Base-by-base conservation (phyloP, 2,113 vertebrate species). In the Puffinus mauretanicus region DNA sequence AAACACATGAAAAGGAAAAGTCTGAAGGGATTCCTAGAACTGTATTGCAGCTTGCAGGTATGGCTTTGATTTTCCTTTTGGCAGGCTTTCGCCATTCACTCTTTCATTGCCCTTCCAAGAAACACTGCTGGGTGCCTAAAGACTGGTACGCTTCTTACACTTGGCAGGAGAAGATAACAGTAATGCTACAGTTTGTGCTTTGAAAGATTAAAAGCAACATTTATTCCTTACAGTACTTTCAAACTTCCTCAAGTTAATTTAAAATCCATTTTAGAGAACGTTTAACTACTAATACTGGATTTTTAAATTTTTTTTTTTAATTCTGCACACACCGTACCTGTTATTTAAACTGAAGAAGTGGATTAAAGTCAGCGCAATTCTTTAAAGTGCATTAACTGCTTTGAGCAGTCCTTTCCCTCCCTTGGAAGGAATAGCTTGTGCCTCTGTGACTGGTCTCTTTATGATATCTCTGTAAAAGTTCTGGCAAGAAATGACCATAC, bases 41-140 rank as follows among this genome's bases (percentile, higher is more conserved):
- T 96, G 67, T 65, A 87, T 40, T 90, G 88, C 94, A 93, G 96
- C 93, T 98, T 96, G 95, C 96, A 98, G 97, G 97, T 97, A 97
- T 94, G 97, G 96, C 97, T 98, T 96, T 97, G 94, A 96, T 98
- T 98, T 98, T 92, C 88, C 87, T 90, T 86, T 97, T 97, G 98
- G 96, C 97, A 94, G 79, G 55, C 52, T 93, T 82, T 94, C 3
- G 17, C 78, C 88, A 86, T 89, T 96, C 86, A 84, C 82, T 96
- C 69, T 96, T 97, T 97, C 93, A 95, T 94, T 97, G 90, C 82
- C 83, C 87, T 94, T 95, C 94, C 93, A 97, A 98, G 90, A 92
- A 90, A 38, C 72, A 40, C 95, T 94, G 80, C 78, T 97, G 91
- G 69, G 87, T 78, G 88, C 82, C 95, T 96, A 79, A 95, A 96